Conservation (phyloP, 2,797 vertebrate species). For the Anabas testudineus region DNA sequence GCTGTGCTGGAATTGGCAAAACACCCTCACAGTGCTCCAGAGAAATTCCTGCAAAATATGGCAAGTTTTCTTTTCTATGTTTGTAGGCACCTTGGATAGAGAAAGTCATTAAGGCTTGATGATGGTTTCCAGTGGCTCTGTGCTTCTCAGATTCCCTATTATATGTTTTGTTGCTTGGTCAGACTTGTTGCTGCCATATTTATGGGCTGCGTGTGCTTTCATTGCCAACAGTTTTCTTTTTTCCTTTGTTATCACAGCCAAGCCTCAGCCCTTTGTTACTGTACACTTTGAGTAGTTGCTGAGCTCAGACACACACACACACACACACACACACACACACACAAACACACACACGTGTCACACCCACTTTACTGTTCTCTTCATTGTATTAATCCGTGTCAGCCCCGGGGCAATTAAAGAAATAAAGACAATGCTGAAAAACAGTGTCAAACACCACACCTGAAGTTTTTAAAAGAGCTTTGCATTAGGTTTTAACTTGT, state of each 20-base stretch:
- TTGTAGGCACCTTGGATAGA: slow-evolving; percentile 14
- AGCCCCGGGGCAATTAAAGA: neutral
- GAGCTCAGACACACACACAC: slow-evolving; percentile 14
- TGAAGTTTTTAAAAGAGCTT: slow-evolving; percentile 37
- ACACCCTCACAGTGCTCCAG: neutral
- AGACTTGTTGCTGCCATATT: slow-evolving; percentile 45
- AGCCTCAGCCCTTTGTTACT: slow-evolving; percentile 55
- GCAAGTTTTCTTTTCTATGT: slow-evolving; percentile 25
- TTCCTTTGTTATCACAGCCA: slow-evolving; percentile 54
- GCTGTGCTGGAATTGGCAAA: slow-evolving; percentile 26
- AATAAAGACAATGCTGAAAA: slow-evolving; percentile 20
- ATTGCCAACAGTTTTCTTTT: slow-evolving; percentile 31
- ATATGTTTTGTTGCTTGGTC: slow-evolving; percentile 32
- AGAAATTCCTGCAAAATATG: slow-evolving; percentile 24
- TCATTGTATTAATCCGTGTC: slow-evolving; percentile 38
- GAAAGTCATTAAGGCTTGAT: slow-evolving; percentile 33
- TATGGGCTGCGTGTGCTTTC: slow-evolving; percentile 40
- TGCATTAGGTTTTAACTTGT: slow-evolving; percentile 44
- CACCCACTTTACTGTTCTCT: slow-evolving; percentile 45
- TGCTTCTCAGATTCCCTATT: slow-evolving; percentile 28
- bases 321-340: slow-evolving; percentile 13
- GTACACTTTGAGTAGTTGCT: slow-evolving; percentile 50
- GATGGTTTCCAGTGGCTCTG: slow-evolving; percentile 12
- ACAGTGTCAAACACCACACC: slow-evolving; percentile 23
- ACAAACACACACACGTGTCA: slow-evolving; percentile 11